Evolutionary conservation across 2,113 vertebrate species (phyloP).

Genomic region (Bubo blakistoni): DNA sequence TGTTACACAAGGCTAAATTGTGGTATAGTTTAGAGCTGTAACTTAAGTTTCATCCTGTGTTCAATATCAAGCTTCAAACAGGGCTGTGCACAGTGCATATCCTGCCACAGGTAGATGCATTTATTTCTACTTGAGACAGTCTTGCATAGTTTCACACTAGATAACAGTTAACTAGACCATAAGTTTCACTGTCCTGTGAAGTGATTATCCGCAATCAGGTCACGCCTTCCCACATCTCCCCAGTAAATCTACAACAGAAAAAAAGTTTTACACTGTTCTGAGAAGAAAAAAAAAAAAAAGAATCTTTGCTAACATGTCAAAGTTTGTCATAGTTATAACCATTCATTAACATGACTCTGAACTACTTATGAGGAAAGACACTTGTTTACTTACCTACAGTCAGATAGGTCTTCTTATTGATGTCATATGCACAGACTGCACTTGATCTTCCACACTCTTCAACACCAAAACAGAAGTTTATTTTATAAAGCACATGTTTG

Average conservation of each 20-base stretch:
- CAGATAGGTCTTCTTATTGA: background rate
- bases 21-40: background rate
- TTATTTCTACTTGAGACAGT: background rate
- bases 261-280: background rate
- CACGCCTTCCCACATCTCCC: background rate
- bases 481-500: slow-evolving; percentile 78
- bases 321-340: background rate
- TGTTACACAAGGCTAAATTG: background rate
- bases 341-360: background rate
- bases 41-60: background rate
- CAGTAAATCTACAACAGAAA: background rate
- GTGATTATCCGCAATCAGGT: background rate
- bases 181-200: background rate
- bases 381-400: slow-evolving; percentile 85
- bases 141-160: background rate
- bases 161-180: background rate
- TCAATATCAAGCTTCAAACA: background rate
- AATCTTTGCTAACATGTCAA: background rate
- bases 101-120: background rate
- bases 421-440: slow-evolving; percentile 78
- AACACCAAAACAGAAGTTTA: slow-evolving; percentile 77
- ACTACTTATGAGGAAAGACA: background rate
- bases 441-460: slow-evolving; percentile 67
- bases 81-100: background rate
- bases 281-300: background rate